These are phyloP conservation scores for Microtus oregoni DNA, from an alignment of 2,113 vertebrate genomes.

Conservation along the genomic window DNA sequence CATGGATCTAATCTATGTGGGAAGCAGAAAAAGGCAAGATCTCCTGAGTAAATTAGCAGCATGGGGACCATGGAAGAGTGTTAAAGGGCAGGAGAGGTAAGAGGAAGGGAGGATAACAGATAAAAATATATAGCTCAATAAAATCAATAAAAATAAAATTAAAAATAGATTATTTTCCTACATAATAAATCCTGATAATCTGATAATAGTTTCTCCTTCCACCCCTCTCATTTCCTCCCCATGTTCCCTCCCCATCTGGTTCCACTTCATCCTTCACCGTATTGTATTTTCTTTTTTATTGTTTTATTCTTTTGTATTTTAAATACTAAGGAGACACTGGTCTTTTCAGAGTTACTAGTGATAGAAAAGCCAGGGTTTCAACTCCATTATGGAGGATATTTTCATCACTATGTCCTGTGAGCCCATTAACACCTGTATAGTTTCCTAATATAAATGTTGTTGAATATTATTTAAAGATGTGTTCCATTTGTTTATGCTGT, in stretches of 20 bases:
- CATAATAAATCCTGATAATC: background rate
- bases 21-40: too few species aligned
- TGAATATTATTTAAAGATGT: too few species aligned
- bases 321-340: background rate
- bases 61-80: too few species aligned
- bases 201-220: background rate
- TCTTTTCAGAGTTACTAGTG: background rate
- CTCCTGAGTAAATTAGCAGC: too few species aligned
- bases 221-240: background rate
- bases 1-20: too few species aligned
- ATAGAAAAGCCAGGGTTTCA: background rate
- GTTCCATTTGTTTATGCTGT: too few species aligned
- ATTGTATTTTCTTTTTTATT: background rate
- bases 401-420: background rate
- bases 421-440: background rate
- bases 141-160: too few species aligned
- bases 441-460: background rate
- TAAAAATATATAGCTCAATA: too few species aligned
- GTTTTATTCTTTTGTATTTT: background rate
- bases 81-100: too few species aligned
- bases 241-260: rapidly evolving
- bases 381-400: background rate
- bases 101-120: too few species aligned
- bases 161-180: too few species aligned
- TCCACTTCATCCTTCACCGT: background rate